Evolutionary conservation across 2,113 vertebrate species (phyloP).

Genomic region (Silurus meridionalis): DNA sequence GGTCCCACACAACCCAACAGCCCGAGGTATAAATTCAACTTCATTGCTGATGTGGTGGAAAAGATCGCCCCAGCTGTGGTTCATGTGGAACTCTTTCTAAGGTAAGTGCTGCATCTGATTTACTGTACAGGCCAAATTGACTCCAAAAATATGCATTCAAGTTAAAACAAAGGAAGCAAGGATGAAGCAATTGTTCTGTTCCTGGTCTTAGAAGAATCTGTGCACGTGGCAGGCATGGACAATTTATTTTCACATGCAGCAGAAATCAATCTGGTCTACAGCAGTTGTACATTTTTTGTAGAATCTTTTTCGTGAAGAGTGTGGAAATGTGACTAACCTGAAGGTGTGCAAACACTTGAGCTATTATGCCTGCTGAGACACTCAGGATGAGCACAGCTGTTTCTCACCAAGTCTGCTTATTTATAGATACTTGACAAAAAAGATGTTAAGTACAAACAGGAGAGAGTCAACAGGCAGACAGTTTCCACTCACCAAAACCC

Average conservation of each 20-base stretch:
- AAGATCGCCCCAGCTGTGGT: constrained; percentile 94
- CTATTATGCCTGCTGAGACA: background rate
- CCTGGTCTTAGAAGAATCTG: background rate
- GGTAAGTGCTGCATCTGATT: constrained; percentile 65
- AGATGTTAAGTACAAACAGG: background rate
- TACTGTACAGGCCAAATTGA: background rate
- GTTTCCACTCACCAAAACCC: constrained; percentile 11
- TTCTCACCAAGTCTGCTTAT: background rate
- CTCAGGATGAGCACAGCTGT: constrained; percentile 23
- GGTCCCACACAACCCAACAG: constrained; percentile 84
- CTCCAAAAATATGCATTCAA: background rate
- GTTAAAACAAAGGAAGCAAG: background rate
- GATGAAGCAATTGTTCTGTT: background rate
- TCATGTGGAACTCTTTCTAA: constrained; percentile 93
- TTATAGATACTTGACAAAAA: constrained; percentile 7
- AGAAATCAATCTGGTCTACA: constrained; percentile 1
- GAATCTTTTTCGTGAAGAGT: background rate
- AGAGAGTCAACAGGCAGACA: background rate
- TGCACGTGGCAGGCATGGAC: too few relatives aligned
- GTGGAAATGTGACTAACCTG: background rate
- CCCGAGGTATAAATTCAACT: constrained; percentile 94
- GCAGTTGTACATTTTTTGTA: background rate
- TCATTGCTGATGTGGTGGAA: constrained; percentile 96
- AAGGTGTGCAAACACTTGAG: constrained; percentile 4
- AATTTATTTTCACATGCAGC: background rate